These are phyloP conservation scores for Falco cherrug DNA, from an alignment of 2,797 vertebrate species.

Conservation along the genomic window DNA sequence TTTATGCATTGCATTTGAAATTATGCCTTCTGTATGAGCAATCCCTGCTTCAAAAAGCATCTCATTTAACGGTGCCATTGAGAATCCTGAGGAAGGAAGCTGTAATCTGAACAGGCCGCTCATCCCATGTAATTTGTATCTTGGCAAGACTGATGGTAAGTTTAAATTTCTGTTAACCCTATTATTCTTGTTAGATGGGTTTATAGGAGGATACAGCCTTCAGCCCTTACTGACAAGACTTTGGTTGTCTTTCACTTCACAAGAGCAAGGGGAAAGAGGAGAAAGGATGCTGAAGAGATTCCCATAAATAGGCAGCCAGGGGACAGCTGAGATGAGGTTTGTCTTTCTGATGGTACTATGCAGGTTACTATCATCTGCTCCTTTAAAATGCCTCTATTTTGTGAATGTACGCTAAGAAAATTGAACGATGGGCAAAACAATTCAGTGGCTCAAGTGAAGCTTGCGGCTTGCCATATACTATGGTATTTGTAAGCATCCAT, in stretches of 20 bases:
- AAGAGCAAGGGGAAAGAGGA: background rate
- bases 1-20: background rate
- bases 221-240: background rate
- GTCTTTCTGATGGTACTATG: background rate
- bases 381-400: background rate
- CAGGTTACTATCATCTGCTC: background rate
- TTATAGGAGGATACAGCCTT: background rate
- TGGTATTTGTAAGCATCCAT: constrained; percentile 4
- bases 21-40: background rate
- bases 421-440: background rate
- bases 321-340: background rate
- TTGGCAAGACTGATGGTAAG: background rate
- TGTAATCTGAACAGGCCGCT: background rate
- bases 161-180: background rate
- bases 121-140: background rate
- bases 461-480: constrained; percentile 25
- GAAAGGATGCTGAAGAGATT: background rate
- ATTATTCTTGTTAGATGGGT: background rate
- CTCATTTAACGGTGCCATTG: background rate
- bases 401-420: background rate
- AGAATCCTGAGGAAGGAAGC: background rate
- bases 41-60: background rate
- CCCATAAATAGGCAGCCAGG: background rate
- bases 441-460: background rate
- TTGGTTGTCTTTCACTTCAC: background rate